These are phyloP conservation scores for Ephialtes manifestator DNA, from an alignment of 2,888 invertebrate species.

Conservation along the genomic window DNA sequence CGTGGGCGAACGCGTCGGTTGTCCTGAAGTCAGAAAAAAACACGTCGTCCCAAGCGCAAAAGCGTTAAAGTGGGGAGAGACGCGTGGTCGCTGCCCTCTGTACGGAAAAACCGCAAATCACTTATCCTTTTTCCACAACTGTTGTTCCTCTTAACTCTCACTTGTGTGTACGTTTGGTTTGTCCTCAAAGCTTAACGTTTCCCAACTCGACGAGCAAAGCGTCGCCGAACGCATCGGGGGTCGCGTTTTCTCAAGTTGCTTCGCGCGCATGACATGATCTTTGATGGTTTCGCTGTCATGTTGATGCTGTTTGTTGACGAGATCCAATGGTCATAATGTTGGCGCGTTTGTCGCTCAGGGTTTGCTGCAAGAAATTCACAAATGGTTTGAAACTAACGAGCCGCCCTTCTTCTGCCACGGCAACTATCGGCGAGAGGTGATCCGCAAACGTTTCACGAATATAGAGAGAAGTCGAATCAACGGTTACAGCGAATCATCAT, in stretches of 20 bases:
- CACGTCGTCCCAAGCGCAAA: conserved; percentile 13
- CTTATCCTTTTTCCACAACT: conserved; percentile 33
- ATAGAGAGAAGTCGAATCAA: conserved; percentile 42
- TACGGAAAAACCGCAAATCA: conserved; percentile 68
- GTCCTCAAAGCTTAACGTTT: conserved; percentile 1
- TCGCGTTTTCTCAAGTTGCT: conserved; percentile 63
- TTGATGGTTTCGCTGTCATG: neutral
- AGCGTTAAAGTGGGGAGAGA: conserved; percentile 24
- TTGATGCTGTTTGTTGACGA: conserved; percentile 53
- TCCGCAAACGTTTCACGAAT: conserved; percentile 65
- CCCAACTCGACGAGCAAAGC: neutral
- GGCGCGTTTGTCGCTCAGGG: conserved; percentile 48
- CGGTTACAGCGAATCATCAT: neutral
- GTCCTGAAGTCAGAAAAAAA: conserved; percentile 35
- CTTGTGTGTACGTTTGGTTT: neutral
- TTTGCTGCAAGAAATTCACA: conserved; percentile 73
- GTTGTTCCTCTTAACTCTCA: neutral
- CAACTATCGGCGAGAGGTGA: conserved; percentile 31
- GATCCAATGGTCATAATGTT: neutral
- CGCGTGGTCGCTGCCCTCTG: conserved; percentile 12
- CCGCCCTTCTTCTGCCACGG: conserved; percentile 72
- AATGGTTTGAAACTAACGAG: conserved; percentile 81
- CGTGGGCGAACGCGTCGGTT: conserved; percentile 60
- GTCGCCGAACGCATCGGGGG: conserved; percentile 66
- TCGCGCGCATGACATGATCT: conserved; percentile 25